phyloP scores from a whole-genome alignment of 2,113 vertebrate genomes.

The Cisticola juncidis region DNA sequence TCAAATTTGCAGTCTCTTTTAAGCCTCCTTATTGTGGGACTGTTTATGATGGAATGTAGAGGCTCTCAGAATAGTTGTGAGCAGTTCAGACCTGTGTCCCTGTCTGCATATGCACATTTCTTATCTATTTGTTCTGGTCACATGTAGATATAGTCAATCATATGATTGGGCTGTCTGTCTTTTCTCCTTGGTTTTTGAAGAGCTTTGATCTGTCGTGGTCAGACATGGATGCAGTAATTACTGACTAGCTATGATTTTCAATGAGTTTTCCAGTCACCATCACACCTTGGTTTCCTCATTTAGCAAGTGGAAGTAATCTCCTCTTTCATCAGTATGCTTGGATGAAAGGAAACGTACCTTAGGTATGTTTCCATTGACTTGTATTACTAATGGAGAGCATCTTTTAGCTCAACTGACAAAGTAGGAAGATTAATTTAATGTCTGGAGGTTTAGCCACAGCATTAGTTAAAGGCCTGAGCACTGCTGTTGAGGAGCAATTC shows the following conservation, averaged over 20 bases:
- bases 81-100: background rate
- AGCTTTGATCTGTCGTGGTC: background rate
- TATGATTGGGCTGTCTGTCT: background rate
- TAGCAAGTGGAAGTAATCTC: background rate
- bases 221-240: background rate
- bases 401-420: background rate
- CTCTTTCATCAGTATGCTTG: background rate
- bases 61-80: background rate
- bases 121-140: background rate
- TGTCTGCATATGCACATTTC: background rate
- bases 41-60: accelerated
- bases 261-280: background rate
- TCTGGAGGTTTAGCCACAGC: background rate
- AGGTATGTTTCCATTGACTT: background rate
- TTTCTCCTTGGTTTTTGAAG: background rate
- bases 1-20: background rate
- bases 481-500: background rate
- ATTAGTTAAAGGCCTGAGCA: background rate
- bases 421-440: background rate
- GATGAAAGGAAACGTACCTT: background rate
- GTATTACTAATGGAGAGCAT: background rate
- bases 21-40: background rate
- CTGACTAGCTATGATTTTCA: background rate
- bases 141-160: background rate
- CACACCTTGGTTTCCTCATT: background rate